Evolutionary conservation across 2,797 vertebrate genomes (phyloP).

Genomic region (Acanthurus lineatus): DNA sequence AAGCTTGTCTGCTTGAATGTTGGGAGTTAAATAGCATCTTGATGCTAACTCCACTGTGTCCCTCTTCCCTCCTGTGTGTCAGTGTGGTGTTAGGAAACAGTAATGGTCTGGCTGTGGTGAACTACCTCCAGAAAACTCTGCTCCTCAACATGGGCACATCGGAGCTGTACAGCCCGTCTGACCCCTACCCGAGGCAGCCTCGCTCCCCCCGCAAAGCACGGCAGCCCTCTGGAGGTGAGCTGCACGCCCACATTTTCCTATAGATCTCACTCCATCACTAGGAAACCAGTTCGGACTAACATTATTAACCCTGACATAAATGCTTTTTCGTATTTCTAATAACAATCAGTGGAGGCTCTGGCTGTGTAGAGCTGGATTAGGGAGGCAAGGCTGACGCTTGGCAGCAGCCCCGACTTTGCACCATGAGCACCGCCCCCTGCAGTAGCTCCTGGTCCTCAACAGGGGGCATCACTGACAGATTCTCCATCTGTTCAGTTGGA

Average conservation of each 20-base stretch:
- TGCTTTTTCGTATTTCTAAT: neutral
- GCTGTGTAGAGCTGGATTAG: constrained; percentile 32
- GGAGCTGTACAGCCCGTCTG: constrained; percentile 93
- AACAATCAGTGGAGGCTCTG: constrained; percentile 13
- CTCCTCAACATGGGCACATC: constrained; percentile 93
- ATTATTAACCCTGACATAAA: constrained; percentile 8
- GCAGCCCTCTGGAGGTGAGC: constrained; percentile 94
- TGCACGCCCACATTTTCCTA: neutral
- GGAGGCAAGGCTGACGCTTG: constrained; percentile 60
- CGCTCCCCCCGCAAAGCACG: constrained; percentile 94
- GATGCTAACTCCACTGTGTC: neutral
- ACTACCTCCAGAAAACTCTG: constrained; percentile 96
- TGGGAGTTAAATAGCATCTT: neutral
- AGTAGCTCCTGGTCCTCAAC: constrained; percentile 72
- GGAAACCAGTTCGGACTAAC: neutral
- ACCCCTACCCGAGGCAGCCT: constrained; percentile 94
- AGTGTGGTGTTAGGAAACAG: constrained; percentile 98
- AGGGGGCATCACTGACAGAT: constrained; percentile 74
- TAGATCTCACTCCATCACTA: neutral
- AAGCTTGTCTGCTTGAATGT: no score
- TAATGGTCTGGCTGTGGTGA: constrained; percentile 95
- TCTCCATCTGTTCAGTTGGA: constrained; percentile 80
- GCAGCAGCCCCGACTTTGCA: constrained; percentile 55
- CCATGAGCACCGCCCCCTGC: constrained; percentile 58
- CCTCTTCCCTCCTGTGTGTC: constrained; percentile 24